A percentile compares a stretch with the other conserved stretches of the same genome.
Evolutionary conservation across 2,888 invertebrate species (phyloP).

Genomic region (Podabrus alpinus): DNA sequence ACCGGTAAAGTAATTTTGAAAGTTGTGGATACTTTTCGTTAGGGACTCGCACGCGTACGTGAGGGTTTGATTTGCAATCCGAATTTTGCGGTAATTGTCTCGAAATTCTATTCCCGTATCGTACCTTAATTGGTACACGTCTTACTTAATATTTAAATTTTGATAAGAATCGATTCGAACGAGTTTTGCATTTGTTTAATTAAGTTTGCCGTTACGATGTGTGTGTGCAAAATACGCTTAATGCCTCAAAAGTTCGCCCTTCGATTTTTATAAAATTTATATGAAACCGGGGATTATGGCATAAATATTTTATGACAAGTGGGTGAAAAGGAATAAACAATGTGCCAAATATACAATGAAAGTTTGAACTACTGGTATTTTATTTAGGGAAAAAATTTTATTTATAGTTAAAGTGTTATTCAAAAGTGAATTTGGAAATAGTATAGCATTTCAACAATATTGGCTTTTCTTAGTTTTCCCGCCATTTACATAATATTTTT

Average conservation of each 20-base stretch:
- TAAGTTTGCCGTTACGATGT: not conserved
- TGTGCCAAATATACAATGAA: not conserved
- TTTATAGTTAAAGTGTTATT: not conserved
- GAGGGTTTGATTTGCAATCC: slow-evolving; percentile 1
- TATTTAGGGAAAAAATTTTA: not conserved
- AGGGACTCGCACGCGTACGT: not conserved
- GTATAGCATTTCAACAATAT: not conserved
- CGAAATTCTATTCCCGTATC: not conserved
- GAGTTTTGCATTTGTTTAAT: not conserved
- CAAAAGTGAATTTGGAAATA: not conserved
- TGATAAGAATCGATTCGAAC: not conserved
- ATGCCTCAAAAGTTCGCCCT: not conserved
- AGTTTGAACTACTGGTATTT: not conserved
- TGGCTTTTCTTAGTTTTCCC: not conserved
- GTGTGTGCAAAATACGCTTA: not conserved
- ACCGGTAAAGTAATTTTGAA: not conserved
- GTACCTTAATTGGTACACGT: not conserved
- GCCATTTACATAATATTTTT: not conserved
- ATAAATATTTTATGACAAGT: not conserved
- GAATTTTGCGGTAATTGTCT: not conserved
- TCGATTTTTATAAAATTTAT: not conserved
- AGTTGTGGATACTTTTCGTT: slow-evolving; percentile 4
- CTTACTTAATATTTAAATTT: not conserved
- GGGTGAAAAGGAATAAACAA: not conserved
- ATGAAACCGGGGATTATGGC: not conserved